Evolutionary conservation across 2,888 invertebrate species (phyloP).

Genomic region (Mechanitis mazaeus): DNA sequence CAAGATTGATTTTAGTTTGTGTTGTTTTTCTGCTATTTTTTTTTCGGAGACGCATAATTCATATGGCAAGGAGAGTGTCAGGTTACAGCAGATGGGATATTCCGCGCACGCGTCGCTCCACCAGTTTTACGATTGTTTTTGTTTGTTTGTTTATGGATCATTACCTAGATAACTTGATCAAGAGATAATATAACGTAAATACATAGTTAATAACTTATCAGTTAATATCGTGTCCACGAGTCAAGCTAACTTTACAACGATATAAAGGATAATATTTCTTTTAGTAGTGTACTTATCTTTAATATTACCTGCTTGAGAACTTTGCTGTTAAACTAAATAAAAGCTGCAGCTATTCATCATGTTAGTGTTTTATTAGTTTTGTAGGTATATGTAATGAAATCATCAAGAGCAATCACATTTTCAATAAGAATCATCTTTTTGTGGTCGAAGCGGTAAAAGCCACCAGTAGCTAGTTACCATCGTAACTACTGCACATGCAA

Average conservation of each 20-base stretch:
- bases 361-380: too few relatives aligned
- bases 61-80: slow-evolving; percentile 68
- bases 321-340: too few relatives aligned
- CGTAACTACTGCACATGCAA: slow-evolving; percentile 25
- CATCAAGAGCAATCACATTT: too few relatives aligned
- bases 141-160: slow-evolving; percentile 29
- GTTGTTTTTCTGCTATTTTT: slow-evolving; percentile 36
- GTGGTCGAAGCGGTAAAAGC: neutral
- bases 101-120: slow-evolving; percentile 59
- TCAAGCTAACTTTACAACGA: too few relatives aligned
- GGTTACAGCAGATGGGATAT: slow-evolving; percentile 69
- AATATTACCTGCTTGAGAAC: too few relatives aligned
- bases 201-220: slow-evolving; percentile 3
- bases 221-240: too few relatives aligned
- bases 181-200: slow-evolving; percentile 13
- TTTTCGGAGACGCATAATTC: slow-evolving; percentile 67
- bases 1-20: slow-evolving; percentile 37
- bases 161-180: slow-evolving; percentile 21
- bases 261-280: too few relatives aligned
- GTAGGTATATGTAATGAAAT: too few relatives aligned
- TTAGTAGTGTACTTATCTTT: too few relatives aligned
- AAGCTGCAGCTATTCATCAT: too few relatives aligned
- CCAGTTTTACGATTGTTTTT: slow-evolving; percentile 33
- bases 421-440: neutral
- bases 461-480: slow-evolving; percentile 3